Conservation (phyloP, 2,113 vertebrate species). For the Leptocoma aspasia region DNA sequence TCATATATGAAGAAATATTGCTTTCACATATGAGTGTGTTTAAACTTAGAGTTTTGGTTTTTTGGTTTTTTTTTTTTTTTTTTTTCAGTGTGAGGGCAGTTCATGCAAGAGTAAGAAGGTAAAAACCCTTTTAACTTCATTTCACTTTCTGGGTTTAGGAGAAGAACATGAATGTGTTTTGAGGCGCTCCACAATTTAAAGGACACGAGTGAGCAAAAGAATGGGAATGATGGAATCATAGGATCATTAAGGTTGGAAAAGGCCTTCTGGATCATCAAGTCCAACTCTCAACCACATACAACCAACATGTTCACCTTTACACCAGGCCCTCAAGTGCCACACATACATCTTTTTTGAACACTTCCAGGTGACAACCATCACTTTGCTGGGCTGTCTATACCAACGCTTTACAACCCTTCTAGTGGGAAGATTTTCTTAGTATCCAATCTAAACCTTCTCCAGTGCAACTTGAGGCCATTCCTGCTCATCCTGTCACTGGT, state of each 20-base stretch:
- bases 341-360: not conserved
- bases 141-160: not conserved
- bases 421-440: not conserved
- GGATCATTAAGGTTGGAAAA: not conserved
- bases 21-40: not conserved
- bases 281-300: fast-evolving
- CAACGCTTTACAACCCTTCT: not conserved
- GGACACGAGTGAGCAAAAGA: fast-evolving
- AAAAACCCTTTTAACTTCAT: not conserved
- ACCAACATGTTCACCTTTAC: not conserved
- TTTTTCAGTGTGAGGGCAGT: not conserved
- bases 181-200: not conserved
- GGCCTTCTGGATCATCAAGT: not conserved
- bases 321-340: not conserved
- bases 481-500: fast-evolving
- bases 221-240: not conserved
- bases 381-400: not conserved
- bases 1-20: not conserved
- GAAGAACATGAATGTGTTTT: not conserved
- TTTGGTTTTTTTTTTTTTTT: not conserved
- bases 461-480: not conserved
- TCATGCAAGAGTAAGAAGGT: not conserved
- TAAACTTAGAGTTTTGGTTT: not conserved
- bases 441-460: not conserved
- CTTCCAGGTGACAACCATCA: not conserved